Conservation (phyloP, 1,140 invertebrate species). For the Latrodectus geometricus region DNA sequence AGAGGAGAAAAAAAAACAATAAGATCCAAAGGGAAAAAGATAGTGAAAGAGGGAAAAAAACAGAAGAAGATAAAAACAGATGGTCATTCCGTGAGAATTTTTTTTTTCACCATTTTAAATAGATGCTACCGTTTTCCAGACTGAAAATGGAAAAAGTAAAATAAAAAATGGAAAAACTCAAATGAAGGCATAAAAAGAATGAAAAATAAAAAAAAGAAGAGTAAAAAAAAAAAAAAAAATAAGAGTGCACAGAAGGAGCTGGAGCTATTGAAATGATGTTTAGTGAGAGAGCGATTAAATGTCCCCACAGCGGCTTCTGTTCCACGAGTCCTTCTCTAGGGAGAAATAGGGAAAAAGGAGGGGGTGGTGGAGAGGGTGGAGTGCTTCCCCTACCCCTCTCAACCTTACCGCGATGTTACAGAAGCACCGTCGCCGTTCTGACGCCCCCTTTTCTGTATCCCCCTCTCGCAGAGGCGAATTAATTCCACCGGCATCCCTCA, state of each 20-base stretch:
- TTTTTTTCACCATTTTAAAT: slow-evolving; percentile 5
- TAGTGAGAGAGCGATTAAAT: slow-evolving; percentile 60
- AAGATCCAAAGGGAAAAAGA: slow-evolving; percentile 4
- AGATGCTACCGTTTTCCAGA: slow-evolving; percentile 35
- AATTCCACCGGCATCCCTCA: slow-evolving; percentile 45
- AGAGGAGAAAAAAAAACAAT: slow-evolving; percentile 15
- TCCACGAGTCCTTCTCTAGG: slow-evolving; percentile 42
- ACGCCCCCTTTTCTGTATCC: slow-evolving; percentile 24
- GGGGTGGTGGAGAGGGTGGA: neutral
- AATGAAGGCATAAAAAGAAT: slow-evolving; percentile 29
- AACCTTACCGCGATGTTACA: slow-evolving; percentile 20
- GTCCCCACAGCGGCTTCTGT: slow-evolving; percentile 53
- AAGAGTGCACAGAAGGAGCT: slow-evolving; percentile 20
- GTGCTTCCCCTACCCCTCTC: neutral
- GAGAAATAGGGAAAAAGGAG: slow-evolving; percentile 33
- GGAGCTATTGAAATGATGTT: slow-evolving; percentile 61
- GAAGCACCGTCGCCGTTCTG: slow-evolving; percentile 59
- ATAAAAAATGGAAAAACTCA: slow-evolving; percentile 19
- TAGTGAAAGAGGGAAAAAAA: slow-evolving; percentile 8
- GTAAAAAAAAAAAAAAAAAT: slow-evolving; percentile 33
- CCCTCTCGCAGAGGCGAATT: slow-evolving; percentile 53
- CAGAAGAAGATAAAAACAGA: slow-evolving; percentile 35
- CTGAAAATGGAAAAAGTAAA: slow-evolving; percentile 16
- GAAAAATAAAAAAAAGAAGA: slow-evolving; percentile 4
- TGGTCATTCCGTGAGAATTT: slow-evolving; percentile 52